These are phyloP conservation scores for Diachasmimorpha longicaudata DNA, from an alignment of 1,140 invertebrate genomes.

Conservation along the genomic window DNA sequence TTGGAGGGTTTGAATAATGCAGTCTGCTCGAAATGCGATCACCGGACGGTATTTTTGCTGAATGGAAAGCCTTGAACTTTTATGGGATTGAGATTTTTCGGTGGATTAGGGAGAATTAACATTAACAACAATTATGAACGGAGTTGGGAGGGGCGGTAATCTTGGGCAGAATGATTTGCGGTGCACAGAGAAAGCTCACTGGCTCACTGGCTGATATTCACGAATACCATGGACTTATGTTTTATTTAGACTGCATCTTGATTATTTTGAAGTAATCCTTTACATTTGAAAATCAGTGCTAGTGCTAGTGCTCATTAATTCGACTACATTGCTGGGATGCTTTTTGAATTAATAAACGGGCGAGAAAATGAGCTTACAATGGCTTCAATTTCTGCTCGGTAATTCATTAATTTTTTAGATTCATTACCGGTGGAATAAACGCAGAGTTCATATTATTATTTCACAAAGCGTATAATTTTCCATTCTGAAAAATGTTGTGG, in stretches of 20 bases:
- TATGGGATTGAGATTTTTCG: neutral
- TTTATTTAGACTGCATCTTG: too few species aligned
- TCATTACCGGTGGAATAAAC: neutral
- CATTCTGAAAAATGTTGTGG: neutral
- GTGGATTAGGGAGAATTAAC: too few species aligned
- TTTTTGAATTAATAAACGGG: neutral
- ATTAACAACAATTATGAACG: too few species aligned
- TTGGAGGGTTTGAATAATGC: conserved; percentile 24
- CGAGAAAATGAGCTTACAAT: neutral
- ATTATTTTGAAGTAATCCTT: too few species aligned
- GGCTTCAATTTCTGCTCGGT: neutral
- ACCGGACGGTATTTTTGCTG: neutral
- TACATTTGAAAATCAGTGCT: too few species aligned
- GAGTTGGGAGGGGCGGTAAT: too few species aligned
- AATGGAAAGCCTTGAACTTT: neutral
- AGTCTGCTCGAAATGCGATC: conserved; percentile 21
- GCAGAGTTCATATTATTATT: neutral
- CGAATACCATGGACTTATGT: too few species aligned
- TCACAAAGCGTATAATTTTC: neutral
- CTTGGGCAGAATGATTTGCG: too few species aligned
- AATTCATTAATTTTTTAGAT: neutral
- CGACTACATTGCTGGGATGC: neutral
- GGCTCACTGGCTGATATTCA: too few species aligned
- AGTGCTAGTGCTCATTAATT: neutral
- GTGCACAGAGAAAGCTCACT: too few species aligned